Base-by-base conservation (phyloP, 2,113 vertebrate species). In the Etheostoma cragini region DNA sequence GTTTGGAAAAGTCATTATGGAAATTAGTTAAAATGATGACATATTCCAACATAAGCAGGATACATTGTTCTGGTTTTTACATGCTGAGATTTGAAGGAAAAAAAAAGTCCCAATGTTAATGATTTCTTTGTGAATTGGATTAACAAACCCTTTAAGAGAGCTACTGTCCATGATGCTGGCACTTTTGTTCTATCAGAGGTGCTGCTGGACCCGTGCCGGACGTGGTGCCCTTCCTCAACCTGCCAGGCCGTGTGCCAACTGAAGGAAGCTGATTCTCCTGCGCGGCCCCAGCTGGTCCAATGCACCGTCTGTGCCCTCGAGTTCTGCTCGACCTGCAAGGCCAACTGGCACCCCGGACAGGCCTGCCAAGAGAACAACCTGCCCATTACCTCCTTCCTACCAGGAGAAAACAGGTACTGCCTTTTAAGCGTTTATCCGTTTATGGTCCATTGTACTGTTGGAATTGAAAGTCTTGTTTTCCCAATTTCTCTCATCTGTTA, bases 211-310 rank as follows among this genome's bases (percentile, higher is more conserved):
- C 98, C 98, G 0, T 98, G 97, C 89, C 96, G 98, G 92, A 99
- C 98, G 1, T 99, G 98, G 98, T 99, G 98, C 94, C 98, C 98
- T 0, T 98, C 96, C 1, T 98, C 98, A 17, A 94, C 96, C 72
- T 99, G 98, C 94, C 98, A 99, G 89, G 97, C 98, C 0, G 98
- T 99, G 88, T 99, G 98, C 94, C 98, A 98, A 76, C 94, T 99
- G 10, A 97, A 97, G 84, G 98, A 99, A 77, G 68, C 92, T 7
- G 98, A 97, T 58, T 94, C 96, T 17, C 94, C 96, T 10, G 76
- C 85, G 66, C 94, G 95, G 47, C 96, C 97, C 0, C 98, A 99
- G 93, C 93, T 96, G 87, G 98, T 99, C 47, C 97, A 96, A 52
- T 99, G 98, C 80, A 94, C 96, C 69, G 96, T 96, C 38, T 99